These are phyloP conservation scores for Drymodes brunneopygia DNA, from an alignment of 2,113 vertebrate species.

Conservation along the genomic window DNA sequence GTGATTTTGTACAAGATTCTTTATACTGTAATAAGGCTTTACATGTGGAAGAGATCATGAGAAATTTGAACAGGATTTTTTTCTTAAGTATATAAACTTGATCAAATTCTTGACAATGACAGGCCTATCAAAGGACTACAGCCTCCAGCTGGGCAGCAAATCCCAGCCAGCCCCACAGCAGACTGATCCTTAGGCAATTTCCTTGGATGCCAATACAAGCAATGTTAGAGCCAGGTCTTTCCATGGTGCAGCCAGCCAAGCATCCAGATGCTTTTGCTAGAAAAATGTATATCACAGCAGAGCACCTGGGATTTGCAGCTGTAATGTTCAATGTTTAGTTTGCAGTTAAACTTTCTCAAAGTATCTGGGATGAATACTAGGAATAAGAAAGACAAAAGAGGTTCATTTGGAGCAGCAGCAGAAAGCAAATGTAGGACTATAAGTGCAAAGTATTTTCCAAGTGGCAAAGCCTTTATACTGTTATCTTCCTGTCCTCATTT, in stretches of 20 bases:
- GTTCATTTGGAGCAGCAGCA: background rate
- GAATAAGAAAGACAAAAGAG: background rate
- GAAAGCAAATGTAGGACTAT: background rate
- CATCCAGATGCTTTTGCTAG: slow-evolving; percentile 24
- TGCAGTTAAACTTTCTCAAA: background rate
- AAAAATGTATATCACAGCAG: background rate
- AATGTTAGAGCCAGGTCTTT: slow-evolving; percentile 12
- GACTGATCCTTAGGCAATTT: background rate
- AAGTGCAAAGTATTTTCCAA: background rate
- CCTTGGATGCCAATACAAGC: slow-evolving; percentile 9
- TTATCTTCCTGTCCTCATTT: background rate
- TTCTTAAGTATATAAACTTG: slow-evolving; percentile 46
- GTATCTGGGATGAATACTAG: background rate
- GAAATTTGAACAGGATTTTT: slow-evolving; percentile 45
- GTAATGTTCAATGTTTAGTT: background rate
- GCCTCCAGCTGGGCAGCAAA: slow-evolving; percentile 19
- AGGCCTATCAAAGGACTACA: slow-evolving; percentile 18
- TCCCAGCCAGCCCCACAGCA: background rate
- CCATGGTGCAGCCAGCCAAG: background rate
- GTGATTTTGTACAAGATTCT: slow-evolving; percentile 14
- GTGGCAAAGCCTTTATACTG: background rate
- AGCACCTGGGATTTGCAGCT: slow-evolving; percentile 13
- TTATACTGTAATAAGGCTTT: slow-evolving; percentile 1
- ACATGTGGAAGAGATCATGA: slow-evolving; percentile 70
- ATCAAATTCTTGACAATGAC: slow-evolving; percentile 60